These are phyloP conservation scores for Apteryx owenii DNA, from an alignment of 2,113 vertebrate species.

Conservation along the genomic window DNA sequence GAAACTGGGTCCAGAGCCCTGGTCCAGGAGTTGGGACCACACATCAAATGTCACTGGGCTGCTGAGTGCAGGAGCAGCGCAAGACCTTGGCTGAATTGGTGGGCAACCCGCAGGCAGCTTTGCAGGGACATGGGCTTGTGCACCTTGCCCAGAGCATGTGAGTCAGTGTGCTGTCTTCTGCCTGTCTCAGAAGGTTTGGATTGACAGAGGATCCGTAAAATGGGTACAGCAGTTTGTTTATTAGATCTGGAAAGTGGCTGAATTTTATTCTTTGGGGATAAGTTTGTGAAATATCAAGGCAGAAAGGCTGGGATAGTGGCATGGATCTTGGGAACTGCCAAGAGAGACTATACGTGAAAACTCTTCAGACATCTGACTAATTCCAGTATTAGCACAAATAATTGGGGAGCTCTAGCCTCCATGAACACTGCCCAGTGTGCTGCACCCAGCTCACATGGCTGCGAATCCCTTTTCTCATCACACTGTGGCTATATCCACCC, in stretches of 20 bases:
- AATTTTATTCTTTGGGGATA: neutral
- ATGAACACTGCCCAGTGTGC: neutral
- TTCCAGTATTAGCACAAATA: neutral
- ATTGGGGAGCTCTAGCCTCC: neutral
- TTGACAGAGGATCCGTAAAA: neutral
- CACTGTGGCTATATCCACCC: accelerated
- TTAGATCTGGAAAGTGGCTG: neutral
- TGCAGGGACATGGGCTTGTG: accelerated
- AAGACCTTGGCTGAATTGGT: neutral
- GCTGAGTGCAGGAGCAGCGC: neutral
- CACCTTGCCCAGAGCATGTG: neutral
- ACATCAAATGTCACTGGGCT: neutral
- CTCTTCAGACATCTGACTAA: neutral
- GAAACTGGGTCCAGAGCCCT: neutral
- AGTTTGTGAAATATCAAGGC: neutral
- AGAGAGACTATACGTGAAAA: neutral
- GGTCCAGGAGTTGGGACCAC: neutral
- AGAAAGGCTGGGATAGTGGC: neutral
- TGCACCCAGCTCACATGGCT: accelerated
- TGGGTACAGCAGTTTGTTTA: neutral
- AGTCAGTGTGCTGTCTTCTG: neutral
- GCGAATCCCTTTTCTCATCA: neutral
- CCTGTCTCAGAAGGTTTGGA: accelerated
- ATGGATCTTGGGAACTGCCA: neutral
- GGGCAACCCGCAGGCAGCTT: neutral